Base-by-base conservation (phyloP, 2,113 vertebrate genomes). In the Bubo bubo region DNA sequence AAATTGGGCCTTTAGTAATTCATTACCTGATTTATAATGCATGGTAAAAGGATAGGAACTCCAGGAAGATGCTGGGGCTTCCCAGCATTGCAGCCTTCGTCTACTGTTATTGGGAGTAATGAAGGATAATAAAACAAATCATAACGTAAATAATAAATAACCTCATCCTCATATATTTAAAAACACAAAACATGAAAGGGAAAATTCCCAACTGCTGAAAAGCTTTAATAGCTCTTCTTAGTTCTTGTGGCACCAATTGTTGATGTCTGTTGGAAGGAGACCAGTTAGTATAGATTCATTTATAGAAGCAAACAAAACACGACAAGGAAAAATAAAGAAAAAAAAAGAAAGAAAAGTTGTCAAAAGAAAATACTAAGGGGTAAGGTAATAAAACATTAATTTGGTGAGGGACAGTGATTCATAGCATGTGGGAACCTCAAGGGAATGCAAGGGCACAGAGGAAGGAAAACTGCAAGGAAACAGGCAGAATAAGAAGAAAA, bases 21-120 rank as follows among this genome's bases (percentile, higher is more conserved):
- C 93, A 93, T 97, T 73, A 43, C 80, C 77, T 96, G 93, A 94
- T 97, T 98, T 93, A 98, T 98, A 98, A 97, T 97, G 59, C 81
- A 95, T 93, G 84, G 67, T 96, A 95, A 98, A 96, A 97, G 43
- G 73, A 64, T 50, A 74, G 60, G 83, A 93, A 79, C 83, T 98
- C 91, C 95, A 97, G 97, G 94, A 98, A 98, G 77, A 91, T 26
- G 53, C 9, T 20, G 68, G 79, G 75, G 21, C 68, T 98, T 98
- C 97, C 95, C 96, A 96, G 95, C 89, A 98, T 37, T 6, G 5
- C 27, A 82, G 28, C 15, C 53, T 74, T 76, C 72, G 55, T 34
- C 63, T 60, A 49, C 67, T 14, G 8, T 90, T 84, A 6, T 21
- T 93, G 81, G 59, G 43, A 85, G 53, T 76, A 96, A 96, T 71